Evolutionary conservation across 2,888 invertebrate species (phyloP), one percentile per base, ranked within the genome.

Genomic region (Monopis laevigella): DNA sequence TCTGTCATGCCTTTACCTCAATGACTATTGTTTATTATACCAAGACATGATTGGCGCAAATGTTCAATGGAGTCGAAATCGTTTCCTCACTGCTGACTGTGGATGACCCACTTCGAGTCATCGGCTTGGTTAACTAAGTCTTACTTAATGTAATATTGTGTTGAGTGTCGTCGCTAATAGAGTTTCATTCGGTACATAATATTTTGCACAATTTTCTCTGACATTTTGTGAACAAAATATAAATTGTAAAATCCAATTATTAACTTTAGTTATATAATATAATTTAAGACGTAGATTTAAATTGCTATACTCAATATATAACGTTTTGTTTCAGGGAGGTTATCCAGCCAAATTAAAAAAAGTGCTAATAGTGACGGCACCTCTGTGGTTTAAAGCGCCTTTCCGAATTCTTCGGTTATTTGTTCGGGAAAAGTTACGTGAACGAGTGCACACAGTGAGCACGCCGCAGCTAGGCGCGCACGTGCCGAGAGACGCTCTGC

Each of bases 371-470:
- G 97, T 96, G 55, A 96, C 97, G 47, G 97, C 98, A 36, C 98
- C 98, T 41, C 82, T 98, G 63, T 98, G 98, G 98, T 98, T 98
- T 78, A 96, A 96, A 77, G 97, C 97, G 45, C 97, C 98, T 1
- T 98, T 97, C 77, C 94, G 95, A 64, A 95, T 98, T 60, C 84
- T 98, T 41, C 87, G 97, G 41, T 82, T 98, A 55, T 98, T 98
- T 78, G 96, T 98, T 43, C 85, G 96, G 47, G 97, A 98, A 77
- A 98, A 98, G 77, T 82, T 98, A 53, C 86, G 97, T 50, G 97
- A 98, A 72, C 86, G 98, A 57, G 98, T 98, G 47, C 96, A 92
- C 74, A 97, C 96, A 18, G 95, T 97, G 54, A 95, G 91, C 66
- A 87, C 93, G 65, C 91, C 93, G 46, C 95, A 96, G 72, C 84